A percentile compares a stretch with the other conserved stretches of the same genome.
Conservation (phyloP, 1,140 invertebrate species). For the Cataglyphis hispanica region DNA sequence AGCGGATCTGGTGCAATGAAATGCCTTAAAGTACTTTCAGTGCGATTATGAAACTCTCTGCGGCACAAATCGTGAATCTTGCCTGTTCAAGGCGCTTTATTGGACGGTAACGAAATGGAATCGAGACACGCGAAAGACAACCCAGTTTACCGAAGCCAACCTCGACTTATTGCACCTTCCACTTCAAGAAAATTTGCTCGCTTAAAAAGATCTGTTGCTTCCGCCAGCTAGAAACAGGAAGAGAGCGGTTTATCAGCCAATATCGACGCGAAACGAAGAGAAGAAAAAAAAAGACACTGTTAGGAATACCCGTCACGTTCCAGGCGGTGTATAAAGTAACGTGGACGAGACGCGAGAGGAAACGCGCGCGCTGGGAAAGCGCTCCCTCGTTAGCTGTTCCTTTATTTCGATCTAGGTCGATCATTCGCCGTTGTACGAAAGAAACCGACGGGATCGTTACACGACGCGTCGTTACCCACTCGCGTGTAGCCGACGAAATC, state of each 20-base stretch:
- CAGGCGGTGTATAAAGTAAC: constrained; percentile 67
- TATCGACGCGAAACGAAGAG: constrained; percentile 43
- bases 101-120: constrained; percentile 66
- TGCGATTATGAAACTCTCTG: constrained; percentile 40
- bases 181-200: constrained; percentile 50
- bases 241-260: constrained; percentile 37
- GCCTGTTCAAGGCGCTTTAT: constrained; percentile 15
- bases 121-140: constrained; percentile 57
- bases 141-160: constrained; percentile 51
- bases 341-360: constrained; percentile 56
- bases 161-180: constrained; percentile 19
- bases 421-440: constrained; percentile 68
- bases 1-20: constrained; percentile 30
- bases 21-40: constrained; percentile 26
- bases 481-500: constrained; percentile 54
- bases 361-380: constrained; percentile 65
- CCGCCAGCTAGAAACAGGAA: constrained; percentile 22
- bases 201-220: constrained; percentile 58
- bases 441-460: constrained; percentile 59
- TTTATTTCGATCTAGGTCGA: constrained; percentile 75
- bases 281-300: constrained; percentile 48
- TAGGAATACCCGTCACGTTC: constrained; percentile 72
- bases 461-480: constrained; percentile 66
- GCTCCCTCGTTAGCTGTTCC: constrained; percentile 65
- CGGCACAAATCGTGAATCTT: constrained; percentile 55